A percentile compares a stretch with the other conserved stretches of the same genome.
Conservation (phyloP, 2,113 vertebrate genomes). For the Pollachius pollachius region DNA sequence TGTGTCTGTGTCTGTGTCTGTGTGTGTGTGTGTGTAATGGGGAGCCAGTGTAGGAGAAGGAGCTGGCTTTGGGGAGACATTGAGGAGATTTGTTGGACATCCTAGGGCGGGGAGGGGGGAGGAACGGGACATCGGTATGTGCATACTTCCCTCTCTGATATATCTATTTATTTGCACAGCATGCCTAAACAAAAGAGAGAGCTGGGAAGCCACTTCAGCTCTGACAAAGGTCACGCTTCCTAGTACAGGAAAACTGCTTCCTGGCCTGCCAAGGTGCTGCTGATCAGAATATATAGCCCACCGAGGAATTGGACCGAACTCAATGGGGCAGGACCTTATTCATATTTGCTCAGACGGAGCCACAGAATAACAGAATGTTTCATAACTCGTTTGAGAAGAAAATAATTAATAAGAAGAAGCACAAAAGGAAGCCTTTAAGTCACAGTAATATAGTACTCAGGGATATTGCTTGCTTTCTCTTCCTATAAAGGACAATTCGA, state of each 20-base stretch:
- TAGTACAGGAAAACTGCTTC: conserved; percentile 74
- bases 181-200: conserved; percentile 74
- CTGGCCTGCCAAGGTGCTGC: conserved; percentile 45
- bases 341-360: too few relatives aligned
- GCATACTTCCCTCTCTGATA: conserved; percentile 59
- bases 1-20: conserved; percentile 2
- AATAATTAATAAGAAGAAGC: too few relatives aligned
- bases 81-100: conserved; percentile 30
- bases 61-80: conserved; percentile 36
- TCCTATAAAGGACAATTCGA: too few relatives aligned
- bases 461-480: too few relatives aligned
- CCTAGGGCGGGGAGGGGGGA: conserved; percentile 16
- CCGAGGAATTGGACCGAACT: conserved; percentile 17
- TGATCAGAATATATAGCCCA: conserved; percentile 12
- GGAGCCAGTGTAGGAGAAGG: conserved; percentile 18
- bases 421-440: too few relatives aligned
- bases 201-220: conserved; percentile 68
- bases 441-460: too few relatives aligned
- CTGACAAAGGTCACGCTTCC: conserved; percentile 75
- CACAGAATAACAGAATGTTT: too few relatives aligned
- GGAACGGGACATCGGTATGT: conserved; percentile 32
- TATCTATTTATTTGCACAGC: conserved; percentile 74
- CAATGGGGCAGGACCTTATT: background rate
- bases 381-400: too few relatives aligned
- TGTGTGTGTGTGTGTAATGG: conserved; percentile 3